A percentile compares a stretch with the other conserved stretches of the same genome.
phyloP scores from a whole-genome alignment of 2,888 invertebrate species.

The Trichopoda pennipes region DNA sequence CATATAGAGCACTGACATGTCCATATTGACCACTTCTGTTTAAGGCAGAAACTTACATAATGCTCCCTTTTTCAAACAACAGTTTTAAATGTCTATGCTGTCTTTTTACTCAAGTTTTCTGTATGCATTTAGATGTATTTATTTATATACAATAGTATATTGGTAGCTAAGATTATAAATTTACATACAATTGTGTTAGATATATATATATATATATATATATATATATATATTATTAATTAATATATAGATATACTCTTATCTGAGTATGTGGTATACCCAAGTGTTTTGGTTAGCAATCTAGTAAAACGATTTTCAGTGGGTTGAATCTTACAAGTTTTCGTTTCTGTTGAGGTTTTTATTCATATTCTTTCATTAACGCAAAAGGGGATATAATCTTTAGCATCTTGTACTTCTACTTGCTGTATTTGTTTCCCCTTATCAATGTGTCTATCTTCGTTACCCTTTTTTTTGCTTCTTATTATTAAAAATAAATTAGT shows the following conservation, averaged over 20 bases:
- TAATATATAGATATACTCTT: not conserved
- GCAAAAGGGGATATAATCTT: slow-evolving; percentile 58
- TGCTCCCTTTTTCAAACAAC: too few species aligned
- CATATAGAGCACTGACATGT: too few species aligned
- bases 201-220: not conserved
- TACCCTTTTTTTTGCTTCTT: slow-evolving; percentile 39
- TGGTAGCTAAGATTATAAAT: too few species aligned
- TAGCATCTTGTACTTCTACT: slow-evolving; percentile 41
- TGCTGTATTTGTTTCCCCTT: not conserved
- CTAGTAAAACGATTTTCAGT: slow-evolving; percentile 60
- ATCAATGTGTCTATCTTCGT: not conserved
- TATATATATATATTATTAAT: not conserved
- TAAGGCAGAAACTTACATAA: too few species aligned
- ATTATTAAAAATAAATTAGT: slow-evolving; percentile 68
- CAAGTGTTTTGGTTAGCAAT: slow-evolving; percentile 66
- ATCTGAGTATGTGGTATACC: slow-evolving; percentile 58
- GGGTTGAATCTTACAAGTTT: slow-evolving; percentile 58
- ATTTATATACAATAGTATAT: too few species aligned
- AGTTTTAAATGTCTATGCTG: too few species aligned
- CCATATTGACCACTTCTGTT: too few species aligned
- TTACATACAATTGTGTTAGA: too few species aligned
- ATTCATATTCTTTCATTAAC: slow-evolving; percentile 38
- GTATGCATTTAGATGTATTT: too few species aligned
- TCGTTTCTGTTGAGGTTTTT: slow-evolving; percentile 40
- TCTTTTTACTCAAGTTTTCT: too few species aligned